phyloP scores from a whole-genome alignment of 2,888 invertebrate species.

The Limnephilus lunatus region DNA sequence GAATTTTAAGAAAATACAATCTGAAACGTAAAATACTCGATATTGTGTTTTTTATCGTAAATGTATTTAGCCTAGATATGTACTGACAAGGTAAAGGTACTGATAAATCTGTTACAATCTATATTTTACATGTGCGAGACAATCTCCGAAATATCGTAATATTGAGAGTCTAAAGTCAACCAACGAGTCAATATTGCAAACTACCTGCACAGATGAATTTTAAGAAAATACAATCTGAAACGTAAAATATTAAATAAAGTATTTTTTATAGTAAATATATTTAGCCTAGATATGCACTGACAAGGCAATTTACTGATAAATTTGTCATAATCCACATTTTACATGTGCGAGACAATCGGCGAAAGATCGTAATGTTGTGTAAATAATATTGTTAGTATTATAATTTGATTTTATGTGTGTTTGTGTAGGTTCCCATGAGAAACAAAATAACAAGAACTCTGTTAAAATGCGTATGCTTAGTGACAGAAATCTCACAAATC shows the following conservation, averaged over 20 bases:
- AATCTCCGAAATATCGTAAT: too few species aligned
- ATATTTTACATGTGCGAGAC: neutral
- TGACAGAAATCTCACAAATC: constrained; percentile 28
- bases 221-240: neutral
- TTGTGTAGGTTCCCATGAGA: neutral
- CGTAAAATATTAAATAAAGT: neutral
- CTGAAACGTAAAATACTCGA: neutral
- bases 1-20: neutral
- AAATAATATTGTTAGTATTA: neutral
- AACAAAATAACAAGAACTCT: neutral
- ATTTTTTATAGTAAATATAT: neutral
- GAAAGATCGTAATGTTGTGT: neutral
- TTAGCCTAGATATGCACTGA: neutral
- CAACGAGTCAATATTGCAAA: neutral
- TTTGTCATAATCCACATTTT: neutral
- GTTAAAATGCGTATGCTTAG: constrained; percentile 5
- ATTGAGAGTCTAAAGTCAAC: constrained; percentile 2
- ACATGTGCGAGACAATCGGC: neutral
- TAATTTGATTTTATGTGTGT: neutral
- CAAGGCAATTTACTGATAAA: neutral
- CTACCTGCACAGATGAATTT: neutral
- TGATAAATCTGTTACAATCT: constrained; percentile 16
- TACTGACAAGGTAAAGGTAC: neutral
- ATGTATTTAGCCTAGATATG: neutral
- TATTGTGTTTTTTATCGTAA: neutral